Evolutionary conservation across 2,113 vertebrate species (phyloP), one percentile per base, ranked within the genome.

Genomic region (Columba livia): DNA sequence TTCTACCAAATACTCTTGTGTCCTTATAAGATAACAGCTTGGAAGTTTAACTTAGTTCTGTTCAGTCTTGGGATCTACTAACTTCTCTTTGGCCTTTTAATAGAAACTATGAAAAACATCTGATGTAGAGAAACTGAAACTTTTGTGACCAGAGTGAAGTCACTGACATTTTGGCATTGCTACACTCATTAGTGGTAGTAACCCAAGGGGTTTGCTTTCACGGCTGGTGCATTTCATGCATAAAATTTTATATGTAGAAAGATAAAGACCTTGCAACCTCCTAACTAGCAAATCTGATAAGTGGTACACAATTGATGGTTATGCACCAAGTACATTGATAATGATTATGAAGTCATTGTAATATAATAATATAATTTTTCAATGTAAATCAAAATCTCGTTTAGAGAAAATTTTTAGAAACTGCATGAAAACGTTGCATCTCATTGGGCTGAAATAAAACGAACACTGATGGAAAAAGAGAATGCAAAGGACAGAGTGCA

Each of bases 231-330:
- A 89, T 93, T 93, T 92, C 80, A 77, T 89, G 72, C 58, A 3
- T 82, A 66, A 90, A 81, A 91, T 88, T 90, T 70, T 93, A 91
- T 78, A 90, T 61, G 66, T 56, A 77, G 60, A 69, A 94, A 70
- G 85, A 94, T 88, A 77, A 95, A 95, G 80, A 80, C 77, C 51
- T 90, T 78, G 36, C n/a, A 82, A 40, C 60, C 47, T 93, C 28
- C 61, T 96, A 91, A 97, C 96, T 95, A 95, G 84, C 83, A 96
- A 97, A 96, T 94, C 62, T 91, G 94, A 84, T 96, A 96, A 97
- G 53, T 69, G 61, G 26, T 86, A 74, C 67, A 79, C 70, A 72
- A 78, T 96, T 96, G 94, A 93, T 93, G 65, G 71, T 88, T 94
- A 67, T 79, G 67, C 15, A 11, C 57, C 77, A 92, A 89, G 87